Conservation (phyloP, 1,140 invertebrate species). For the Hirudo medicinalis region DNA sequence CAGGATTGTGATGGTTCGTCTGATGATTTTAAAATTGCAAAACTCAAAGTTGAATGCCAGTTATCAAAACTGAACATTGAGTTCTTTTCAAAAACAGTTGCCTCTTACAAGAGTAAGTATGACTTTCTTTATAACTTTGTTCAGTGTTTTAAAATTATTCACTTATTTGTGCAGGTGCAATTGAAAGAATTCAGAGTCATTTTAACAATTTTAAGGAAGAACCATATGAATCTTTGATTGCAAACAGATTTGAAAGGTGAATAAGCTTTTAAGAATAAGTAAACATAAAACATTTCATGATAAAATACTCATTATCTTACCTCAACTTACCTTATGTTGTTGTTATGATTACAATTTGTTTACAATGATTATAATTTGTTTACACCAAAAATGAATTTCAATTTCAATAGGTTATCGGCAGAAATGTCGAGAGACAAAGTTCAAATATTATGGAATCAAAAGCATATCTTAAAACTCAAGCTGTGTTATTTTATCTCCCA, state of each 20-base stretch:
- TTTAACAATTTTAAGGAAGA: background rate
- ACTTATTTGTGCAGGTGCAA: background rate
- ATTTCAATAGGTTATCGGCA: background rate
- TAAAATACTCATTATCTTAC: background rate
- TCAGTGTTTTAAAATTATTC: background rate
- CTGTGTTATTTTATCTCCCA: background rate
- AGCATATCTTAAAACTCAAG: background rate
- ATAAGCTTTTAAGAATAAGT: background rate
- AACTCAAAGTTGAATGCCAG: background rate
- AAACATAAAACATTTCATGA: background rate
- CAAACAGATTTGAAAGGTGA: background rate
- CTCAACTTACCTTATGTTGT: too few species aligned
- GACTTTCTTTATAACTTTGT: background rate
- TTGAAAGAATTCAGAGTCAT: background rate
- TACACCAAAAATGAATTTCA: background rate
- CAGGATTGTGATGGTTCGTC: background rate
- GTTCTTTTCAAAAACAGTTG: background rate
- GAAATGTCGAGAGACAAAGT: conserved; percentile 4
- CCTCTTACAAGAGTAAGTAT: background rate
- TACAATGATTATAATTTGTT: too few species aligned
- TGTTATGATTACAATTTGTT: too few species aligned
- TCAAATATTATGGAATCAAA: background rate
- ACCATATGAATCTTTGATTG: too few species aligned
- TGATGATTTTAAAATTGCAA: background rate
- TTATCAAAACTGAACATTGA: background rate